Evolutionary conservation across 2,888 invertebrate genomes (phyloP).

Genomic region (Frankliniella intonsa): DNA sequence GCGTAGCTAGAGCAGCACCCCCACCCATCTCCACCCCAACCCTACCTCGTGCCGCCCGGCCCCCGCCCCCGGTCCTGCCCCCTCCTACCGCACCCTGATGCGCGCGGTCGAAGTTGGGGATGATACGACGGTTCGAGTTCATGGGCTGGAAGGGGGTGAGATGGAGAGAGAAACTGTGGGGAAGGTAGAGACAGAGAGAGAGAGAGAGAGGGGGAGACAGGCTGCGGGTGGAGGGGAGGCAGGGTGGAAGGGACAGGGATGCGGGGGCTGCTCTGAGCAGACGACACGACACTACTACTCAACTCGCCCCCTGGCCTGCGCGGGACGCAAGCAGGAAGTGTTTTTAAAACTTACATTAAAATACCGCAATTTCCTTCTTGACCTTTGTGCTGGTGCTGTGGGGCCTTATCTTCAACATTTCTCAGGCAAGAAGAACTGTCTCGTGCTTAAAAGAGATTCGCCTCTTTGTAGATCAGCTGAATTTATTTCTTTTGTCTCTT

Average conservation of each 20-base stretch:
- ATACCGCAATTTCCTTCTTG: too few species aligned
- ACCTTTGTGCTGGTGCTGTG: too few species aligned
- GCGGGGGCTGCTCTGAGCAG: background rate
- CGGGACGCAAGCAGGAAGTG: background rate
- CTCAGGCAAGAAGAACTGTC: too few species aligned
- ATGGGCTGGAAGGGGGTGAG: constrained; percentile 16
- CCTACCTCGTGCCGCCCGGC: background rate
- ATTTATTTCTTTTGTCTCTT: too few species aligned
- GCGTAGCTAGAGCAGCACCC: background rate
- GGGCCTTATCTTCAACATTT: too few species aligned
- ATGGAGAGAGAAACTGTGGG: background rate
- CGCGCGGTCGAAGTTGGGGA: constrained; percentile 17
- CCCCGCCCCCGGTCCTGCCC: background rate
- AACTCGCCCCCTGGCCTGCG: background rate
- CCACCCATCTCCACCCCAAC: background rate
- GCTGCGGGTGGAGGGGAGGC: background rate
- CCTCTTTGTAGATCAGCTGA: too few species aligned
- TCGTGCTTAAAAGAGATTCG: too few species aligned
- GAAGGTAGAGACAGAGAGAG: background rate
- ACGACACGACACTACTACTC: constrained; percentile 4
- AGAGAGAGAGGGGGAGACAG: background rate
- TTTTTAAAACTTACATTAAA: too few species aligned
- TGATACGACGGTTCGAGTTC: constrained; percentile 24
- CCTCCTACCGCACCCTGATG: background rate
- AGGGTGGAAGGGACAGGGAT: background rate